A percentile compares a stretch with the other conserved stretches of the same genome.
phyloP scores from a whole-genome alignment of 2,797 vertebrate genomes.

The Synaphobranchus kaupii region DNA sequence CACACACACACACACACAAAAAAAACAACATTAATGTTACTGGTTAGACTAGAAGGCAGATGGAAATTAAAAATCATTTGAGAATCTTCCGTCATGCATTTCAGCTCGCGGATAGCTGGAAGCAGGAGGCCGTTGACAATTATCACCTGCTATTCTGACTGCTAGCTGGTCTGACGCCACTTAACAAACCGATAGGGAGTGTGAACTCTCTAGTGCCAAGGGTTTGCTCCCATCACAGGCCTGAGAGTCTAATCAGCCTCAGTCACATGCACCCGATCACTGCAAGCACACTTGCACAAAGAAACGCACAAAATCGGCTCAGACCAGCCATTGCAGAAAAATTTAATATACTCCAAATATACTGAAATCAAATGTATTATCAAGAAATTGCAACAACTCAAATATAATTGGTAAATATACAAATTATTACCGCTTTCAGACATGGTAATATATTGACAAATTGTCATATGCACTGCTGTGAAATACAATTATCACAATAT shows the following conservation, averaged over 20 bases:
- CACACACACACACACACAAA: no score
- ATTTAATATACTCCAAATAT: neutral
- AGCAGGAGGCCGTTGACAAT: constrained; percentile 55
- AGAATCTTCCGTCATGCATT: constrained; percentile 37
- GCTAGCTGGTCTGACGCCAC: constrained; percentile 9
- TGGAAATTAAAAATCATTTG: constrained; percentile 15
- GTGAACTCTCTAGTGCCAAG: neutral
- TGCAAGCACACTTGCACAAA: neutral
- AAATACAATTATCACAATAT: neutral
- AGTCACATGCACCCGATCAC: neutral
- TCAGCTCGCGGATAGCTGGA: constrained; percentile 43
- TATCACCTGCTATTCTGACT: constrained; percentile 56
- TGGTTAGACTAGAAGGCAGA: constrained; percentile 13
- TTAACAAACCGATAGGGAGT: neutral
- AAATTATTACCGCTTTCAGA: no score
- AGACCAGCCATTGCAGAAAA: neutral
- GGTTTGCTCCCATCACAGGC: neutral
- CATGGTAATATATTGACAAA: neutral
- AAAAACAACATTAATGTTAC: constrained; percentile 10
- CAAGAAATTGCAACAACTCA: no score
- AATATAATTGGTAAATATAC: no score
- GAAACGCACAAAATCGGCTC: neutral
- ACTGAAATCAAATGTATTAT: no score
- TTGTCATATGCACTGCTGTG: neutral
- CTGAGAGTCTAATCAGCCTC: neutral